Base-by-base conservation (phyloP, 1,140 invertebrate genomes). In the Cardiocondyla obscurior region DNA sequence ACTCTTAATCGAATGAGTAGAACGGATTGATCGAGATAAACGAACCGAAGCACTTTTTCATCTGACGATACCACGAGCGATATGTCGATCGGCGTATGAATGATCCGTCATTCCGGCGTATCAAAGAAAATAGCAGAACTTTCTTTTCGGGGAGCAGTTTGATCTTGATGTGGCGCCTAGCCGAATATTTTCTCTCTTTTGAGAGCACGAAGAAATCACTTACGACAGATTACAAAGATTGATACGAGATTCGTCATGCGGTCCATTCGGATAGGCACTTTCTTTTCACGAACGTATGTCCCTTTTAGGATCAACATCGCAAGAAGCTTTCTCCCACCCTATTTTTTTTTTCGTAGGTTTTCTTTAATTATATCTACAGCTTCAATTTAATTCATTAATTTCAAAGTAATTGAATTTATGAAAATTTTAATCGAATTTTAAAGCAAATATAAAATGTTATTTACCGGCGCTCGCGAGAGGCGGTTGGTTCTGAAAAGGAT, bases 1-100 rank as follows among this genome's bases (percentile, higher is more conserved):
- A n/a, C n/a, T n/a, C 0, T 67, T 7, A 46, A 72, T 57, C 28
- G 22, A n/a, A 10, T 16, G 39, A 19, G 46, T 72, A 22, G 53
- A 85, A 79, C 30, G 58, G 19, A 70, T 53, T 28, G 39, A 85
- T 82, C 64, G 36, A 81, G 67, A 85, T 77, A 30, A 83, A 87
- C 72, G 49, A 81, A 62, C 57, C 44, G n/a, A 57, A 60, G n/a
- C 74, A 22, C 51, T 81, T 36, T 39, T 14, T 70, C 30, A 7
- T 19, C 5, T 73, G 30, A 33, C 19, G 6, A 58, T n/a, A 19
- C 39, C 53, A 14, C 25, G 19, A 12, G 33, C 49, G 7, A 81
- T 51, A 19, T 12, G 8, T 7, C 25, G 51, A 81, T 81, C 25
- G n/a, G 19, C 42, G 12, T 62, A 72, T n/a, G n/a, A n/a, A n/a